These are phyloP conservation scores for Scolopax rusticola DNA, from an alignment of 2,797 vertebrate species.

Conservation along the genomic window DNA sequence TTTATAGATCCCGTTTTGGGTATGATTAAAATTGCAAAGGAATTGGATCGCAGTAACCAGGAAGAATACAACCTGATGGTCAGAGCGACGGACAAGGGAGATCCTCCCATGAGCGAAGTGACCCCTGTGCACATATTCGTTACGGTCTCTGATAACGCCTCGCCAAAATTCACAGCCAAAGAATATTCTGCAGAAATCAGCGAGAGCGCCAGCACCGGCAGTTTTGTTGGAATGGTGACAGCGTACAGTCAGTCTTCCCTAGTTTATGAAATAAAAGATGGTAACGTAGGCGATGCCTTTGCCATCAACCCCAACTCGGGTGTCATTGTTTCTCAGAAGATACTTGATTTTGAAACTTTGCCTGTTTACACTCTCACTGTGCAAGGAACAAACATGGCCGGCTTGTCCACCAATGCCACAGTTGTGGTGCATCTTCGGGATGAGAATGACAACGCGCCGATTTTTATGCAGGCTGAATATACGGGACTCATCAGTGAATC, in stretches of 20 bases:
- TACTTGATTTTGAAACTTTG: slow-evolving; percentile 90
- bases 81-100: slow-evolving; percentile 92
- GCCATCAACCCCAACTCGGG: slow-evolving; percentile 95
- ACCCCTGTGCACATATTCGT: slow-evolving; percentile 86
- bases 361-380: slow-evolving; percentile 87
- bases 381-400: slow-evolving; percentile 97
- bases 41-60: slow-evolving; percentile 90
- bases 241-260: slow-evolving; percentile 94
- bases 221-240: slow-evolving; percentile 89
- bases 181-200: slow-evolving; percentile 92
- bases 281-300: slow-evolving; percentile 88
- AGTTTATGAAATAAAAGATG: slow-evolving; percentile 94
- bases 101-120: slow-evolving; percentile 86
- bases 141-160: slow-evolving; percentile 93
- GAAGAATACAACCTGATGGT: slow-evolving; percentile 89
- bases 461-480: slow-evolving; percentile 89
- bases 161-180: slow-evolving; percentile 90
- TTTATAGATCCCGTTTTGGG: slow-evolving; percentile 91
- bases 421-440: slow-evolving; percentile 90
- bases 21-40: slow-evolving; percentile 90
- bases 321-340: slow-evolving; percentile 88
- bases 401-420: slow-evolving; percentile 88
- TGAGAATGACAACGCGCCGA: slow-evolving; percentile 93
- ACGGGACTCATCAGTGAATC: slow-evolving; percentile 93
- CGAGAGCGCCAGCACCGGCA: slow-evolving; percentile 86